Conservation (phyloP, 2,888 invertebrate genomes). For the Drosophila recens region DNA sequence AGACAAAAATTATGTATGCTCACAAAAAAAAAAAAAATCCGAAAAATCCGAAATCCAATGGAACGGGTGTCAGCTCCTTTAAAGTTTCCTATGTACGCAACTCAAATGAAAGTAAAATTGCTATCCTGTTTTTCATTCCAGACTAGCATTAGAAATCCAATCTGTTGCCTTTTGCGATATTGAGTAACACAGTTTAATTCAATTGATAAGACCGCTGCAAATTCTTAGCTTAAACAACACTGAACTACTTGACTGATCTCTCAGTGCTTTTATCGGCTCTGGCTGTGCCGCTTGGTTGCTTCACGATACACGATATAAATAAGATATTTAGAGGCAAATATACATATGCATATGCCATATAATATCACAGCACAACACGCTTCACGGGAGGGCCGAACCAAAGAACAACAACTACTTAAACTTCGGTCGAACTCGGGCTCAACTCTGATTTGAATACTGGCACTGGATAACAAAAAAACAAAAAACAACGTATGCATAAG, state of each 20-base stretch:
- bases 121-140: constrained; percentile 81
- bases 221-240: constrained; percentile 79
- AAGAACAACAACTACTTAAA: constrained; percentile 38
- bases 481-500: constrained; percentile 26
- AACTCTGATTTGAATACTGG: constrained; percentile 71
- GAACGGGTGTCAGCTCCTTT: constrained; percentile 8
- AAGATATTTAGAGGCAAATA: constrained; percentile 31
- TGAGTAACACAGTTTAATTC: neutral
- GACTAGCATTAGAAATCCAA: constrained; percentile 69
- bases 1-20: constrained; percentile 21
- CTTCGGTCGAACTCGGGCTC: constrained; percentile 39
- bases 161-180: constrained; percentile 4
- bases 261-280: constrained; percentile 83
- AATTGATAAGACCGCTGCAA: constrained; percentile 47
- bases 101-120: constrained; percentile 76
- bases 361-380: constrained; percentile 29
- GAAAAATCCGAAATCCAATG: constrained; percentile 11
- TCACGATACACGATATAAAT: constrained; percentile 41
- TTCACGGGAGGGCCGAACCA: constrained; percentile 44
- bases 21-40: constrained; percentile 27
- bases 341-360: constrained; percentile 20
- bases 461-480: constrained; percentile 27
- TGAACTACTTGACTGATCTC: constrained; percentile 79
- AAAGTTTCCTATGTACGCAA: neutral
- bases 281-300: constrained; percentile 56